Percentiles rank a stretch among this genome's conserved stretches.
These are phyloP conservation scores for Crypturellus undulatus DNA, from an alignment of 2,113 vertebrate genomes.

Conservation along the genomic window DNA sequence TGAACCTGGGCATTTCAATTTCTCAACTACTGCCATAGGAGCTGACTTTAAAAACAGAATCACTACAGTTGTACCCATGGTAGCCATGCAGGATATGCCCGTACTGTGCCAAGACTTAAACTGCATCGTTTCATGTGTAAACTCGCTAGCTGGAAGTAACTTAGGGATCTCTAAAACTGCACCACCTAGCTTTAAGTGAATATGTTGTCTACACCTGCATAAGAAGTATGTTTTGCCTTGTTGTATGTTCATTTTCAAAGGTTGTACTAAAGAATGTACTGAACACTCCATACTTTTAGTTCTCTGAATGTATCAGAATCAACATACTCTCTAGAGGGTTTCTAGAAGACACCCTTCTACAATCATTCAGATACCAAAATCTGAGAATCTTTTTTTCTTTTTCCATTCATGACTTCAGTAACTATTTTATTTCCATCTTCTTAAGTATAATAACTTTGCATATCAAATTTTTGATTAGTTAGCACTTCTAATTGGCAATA, in stretches of 20 bases:
- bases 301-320: background rate
- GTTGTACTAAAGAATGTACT: background rate
- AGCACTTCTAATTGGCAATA: background rate
- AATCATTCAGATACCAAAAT: background rate
- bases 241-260: background rate
- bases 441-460: background rate
- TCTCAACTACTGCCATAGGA: background rate
- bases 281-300: background rate
- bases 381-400: background rate
- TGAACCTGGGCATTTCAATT: background rate
- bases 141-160: no score
- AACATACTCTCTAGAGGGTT: background rate
- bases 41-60: background rate
- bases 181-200: background rate
- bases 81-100: fast-evolving
- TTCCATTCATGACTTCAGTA: background rate
- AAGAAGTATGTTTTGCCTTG: background rate
- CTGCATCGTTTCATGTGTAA: fast-evolving
- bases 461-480: background rate
- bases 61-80: background rate
- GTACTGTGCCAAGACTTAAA: background rate
- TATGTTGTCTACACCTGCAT: background rate
- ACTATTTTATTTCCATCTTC: background rate
- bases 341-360: background rate
- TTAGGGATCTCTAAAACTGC: background rate